These are phyloP conservation scores for Tetramorium simillimum DNA, from an alignment of 1,140 invertebrate genomes.

Conservation along the genomic window DNA sequence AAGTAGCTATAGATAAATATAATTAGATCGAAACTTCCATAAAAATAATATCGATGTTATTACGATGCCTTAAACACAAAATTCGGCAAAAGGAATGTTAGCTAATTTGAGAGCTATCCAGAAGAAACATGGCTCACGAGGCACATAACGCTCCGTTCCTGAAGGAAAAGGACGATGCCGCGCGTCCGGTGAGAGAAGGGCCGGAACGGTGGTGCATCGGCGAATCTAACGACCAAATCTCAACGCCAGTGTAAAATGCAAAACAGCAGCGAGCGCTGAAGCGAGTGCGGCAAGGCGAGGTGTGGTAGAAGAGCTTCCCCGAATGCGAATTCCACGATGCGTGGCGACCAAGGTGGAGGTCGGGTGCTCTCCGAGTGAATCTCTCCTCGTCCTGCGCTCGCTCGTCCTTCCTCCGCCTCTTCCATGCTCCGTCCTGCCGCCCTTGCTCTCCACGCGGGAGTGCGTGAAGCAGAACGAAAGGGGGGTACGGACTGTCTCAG, in stretches of 20 bases:
- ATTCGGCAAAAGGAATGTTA: background rate
- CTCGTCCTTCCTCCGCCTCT: constrained; percentile 24
- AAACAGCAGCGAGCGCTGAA: constrained; percentile 62
- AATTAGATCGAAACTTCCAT: background rate
- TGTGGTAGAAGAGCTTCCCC: constrained; percentile 48
- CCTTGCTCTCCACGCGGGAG: constrained; percentile 67
- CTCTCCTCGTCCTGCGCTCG: constrained; percentile 55
- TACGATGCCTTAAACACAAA: background rate
- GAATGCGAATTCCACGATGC: constrained; percentile 77
- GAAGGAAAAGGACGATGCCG: constrained; percentile 17
- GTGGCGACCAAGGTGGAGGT: constrained; percentile 78
- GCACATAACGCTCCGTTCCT: background rate
- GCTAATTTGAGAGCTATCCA: background rate
- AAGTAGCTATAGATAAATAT: background rate
- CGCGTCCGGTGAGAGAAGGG: constrained; percentile 20
- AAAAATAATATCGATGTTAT: background rate
- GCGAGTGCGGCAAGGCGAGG: constrained; percentile 46
- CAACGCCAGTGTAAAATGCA: constrained; percentile 75
- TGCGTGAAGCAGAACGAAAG: constrained; percentile 75
- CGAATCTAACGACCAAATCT: constrained; percentile 78
- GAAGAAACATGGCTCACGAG: background rate
- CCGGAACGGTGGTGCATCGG: constrained; percentile 37
- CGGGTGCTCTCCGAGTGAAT: constrained; percentile 60
- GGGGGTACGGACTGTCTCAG: constrained; percentile 58
- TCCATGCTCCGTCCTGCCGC: constrained; percentile 29